Percentiles rank a stretch among this genome's conserved stretches.
phyloP scores from a whole-genome alignment of 1,140 invertebrate species.

The Dinoponera quadriceps region DNA sequence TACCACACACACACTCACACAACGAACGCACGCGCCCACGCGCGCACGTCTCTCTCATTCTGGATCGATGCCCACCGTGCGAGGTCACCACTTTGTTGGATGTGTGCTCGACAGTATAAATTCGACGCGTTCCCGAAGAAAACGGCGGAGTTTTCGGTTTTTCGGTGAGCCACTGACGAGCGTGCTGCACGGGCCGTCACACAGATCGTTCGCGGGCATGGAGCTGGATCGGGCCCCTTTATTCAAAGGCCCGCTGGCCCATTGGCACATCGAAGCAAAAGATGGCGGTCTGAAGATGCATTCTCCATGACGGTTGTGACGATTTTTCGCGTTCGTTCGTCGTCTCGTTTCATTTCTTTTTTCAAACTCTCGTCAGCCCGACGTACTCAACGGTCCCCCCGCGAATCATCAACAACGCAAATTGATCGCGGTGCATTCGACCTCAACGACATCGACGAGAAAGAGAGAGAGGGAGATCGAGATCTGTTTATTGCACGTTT shows the following conservation, averaged over 20 bases:
- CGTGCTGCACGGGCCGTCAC: neutral
- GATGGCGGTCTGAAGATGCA: constrained; percentile 16
- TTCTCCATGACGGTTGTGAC: neutral
- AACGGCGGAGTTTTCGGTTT: neutral
- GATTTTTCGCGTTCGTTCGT: no score
- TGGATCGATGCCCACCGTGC: constrained; percentile 41
- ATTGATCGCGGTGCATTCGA: no score
- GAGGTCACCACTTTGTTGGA: constrained; percentile 29
- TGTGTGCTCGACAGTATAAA: neutral
- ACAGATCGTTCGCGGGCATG: neutral
- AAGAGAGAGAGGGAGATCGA: no score
- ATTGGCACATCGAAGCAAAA: neutral
- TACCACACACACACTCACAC: neutral
- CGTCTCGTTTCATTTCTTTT: neutral
- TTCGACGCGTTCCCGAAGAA: neutral
- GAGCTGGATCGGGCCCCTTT: constrained; percentile 22
- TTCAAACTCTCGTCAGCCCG: no score
- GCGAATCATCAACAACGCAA: no score
- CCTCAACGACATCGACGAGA: no score
- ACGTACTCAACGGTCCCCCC: no score
- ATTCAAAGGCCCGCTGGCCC: constrained; percentile 14
- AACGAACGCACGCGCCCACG: no score
- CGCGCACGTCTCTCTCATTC: neutral
- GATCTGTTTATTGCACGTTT: no score
- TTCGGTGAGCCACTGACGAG: neutral